phyloP scores from a whole-genome alignment of 2,888 invertebrate species.

The Drosophila meridiana region DNA sequence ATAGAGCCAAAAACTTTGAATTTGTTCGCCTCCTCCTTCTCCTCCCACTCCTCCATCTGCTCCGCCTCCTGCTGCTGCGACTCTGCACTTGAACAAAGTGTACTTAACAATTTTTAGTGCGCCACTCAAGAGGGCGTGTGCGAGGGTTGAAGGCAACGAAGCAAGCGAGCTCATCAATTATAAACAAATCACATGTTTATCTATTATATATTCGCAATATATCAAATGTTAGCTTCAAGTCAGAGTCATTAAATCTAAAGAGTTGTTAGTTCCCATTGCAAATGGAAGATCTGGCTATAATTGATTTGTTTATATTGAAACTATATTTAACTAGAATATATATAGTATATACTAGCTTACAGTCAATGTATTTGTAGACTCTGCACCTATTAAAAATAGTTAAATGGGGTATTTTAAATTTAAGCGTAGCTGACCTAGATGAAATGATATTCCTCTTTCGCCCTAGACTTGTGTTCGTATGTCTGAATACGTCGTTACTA shows the following conservation, averaged over 20 bases:
- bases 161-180: slow-evolving; percentile 8
- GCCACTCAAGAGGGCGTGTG: slow-evolving; percentile 32
- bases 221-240: slow-evolving; percentile 6
- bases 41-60: not conserved
- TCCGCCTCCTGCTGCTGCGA: not conserved
- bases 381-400: not conserved
- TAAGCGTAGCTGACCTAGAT: not conserved
- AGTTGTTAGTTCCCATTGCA: not conserved
- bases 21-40: slow-evolving; percentile 11
- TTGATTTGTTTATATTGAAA: not conserved
- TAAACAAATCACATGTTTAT: slow-evolving; percentile 16
- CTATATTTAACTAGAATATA: not conserved
- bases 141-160: slow-evolving; percentile 34
- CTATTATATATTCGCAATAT: slow-evolving; percentile 1
- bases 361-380: not conserved
- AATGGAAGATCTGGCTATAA: not conserved
- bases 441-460: not conserved
- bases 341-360: not conserved
- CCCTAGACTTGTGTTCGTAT: not conserved
- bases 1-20: slow-evolving; percentile 60
- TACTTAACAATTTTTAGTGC: slow-evolving; percentile 53
- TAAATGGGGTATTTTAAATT: not conserved
- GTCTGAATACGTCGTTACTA: not conserved
- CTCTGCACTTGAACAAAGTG: slow-evolving; percentile 39
- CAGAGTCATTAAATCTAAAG: not conserved